phyloP scores from a whole-genome alignment of 23 tunicate species.

The Pegea sp. region DNA sequence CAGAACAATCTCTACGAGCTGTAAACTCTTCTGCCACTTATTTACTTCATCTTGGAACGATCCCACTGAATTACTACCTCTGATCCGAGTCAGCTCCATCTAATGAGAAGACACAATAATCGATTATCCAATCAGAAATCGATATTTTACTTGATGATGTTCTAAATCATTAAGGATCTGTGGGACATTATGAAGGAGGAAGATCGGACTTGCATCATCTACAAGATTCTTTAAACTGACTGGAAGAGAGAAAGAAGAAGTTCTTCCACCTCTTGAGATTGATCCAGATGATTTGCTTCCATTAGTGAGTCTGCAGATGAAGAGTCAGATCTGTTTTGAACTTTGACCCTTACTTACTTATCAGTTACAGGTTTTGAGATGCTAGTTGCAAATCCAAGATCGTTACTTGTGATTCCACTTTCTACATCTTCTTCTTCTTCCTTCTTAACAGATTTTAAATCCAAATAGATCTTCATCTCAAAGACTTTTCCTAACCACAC shows the following conservation, averaged over 20 bases:
- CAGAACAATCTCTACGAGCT: slow-evolving; percentile 70
- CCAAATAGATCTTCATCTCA: slow-evolving; percentile 11
- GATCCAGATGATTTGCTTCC: too few relatives aligned
- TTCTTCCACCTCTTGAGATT: slow-evolving; percentile 72
- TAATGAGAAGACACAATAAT: too few relatives aligned
- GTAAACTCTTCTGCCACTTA: slow-evolving; percentile 82
- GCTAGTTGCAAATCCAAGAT: too few relatives aligned
- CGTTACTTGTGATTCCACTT: too few relatives aligned
- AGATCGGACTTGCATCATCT: slow-evolving; percentile 88
- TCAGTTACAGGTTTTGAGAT: too few relatives aligned
- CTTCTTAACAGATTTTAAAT: too few relatives aligned
- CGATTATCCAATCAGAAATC: too few relatives aligned
- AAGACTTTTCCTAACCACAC: slow-evolving; percentile 89
- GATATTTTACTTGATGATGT: slow-evolving; percentile 94
- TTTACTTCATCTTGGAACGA: slow-evolving; percentile 93
- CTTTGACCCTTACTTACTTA: too few relatives aligned
- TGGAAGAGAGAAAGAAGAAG: slow-evolving; percentile 78
- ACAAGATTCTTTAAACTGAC: slow-evolving; percentile 70
- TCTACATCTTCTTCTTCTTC: too few relatives aligned
- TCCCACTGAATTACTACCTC: slow-evolving; percentile 69
- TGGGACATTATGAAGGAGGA: slow-evolving; percentile 55
- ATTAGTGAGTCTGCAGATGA: too few relatives aligned
- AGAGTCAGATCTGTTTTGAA: too few relatives aligned
- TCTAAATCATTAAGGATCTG: slow-evolving; percentile 62
- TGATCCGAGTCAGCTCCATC: slow-evolving; percentile 75